Conservation (phyloP, 1,140 invertebrate genomes). For the Drosophila teissieri region DNA sequence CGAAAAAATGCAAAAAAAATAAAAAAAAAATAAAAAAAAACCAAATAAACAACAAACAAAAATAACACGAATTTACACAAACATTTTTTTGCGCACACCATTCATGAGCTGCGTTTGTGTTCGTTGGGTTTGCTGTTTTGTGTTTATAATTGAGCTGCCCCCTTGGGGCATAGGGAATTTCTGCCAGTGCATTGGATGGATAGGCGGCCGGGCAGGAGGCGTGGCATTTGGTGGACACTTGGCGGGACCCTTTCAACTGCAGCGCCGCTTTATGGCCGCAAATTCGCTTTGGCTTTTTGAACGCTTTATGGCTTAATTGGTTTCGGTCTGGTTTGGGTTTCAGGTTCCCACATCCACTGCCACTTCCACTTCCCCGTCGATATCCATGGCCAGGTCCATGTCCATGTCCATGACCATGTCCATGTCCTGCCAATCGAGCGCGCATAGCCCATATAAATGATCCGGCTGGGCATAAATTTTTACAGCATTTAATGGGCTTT, state of each 20-base stretch:
- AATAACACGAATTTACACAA: background rate
- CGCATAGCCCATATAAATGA: conserved; percentile 33
- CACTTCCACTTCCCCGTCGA: no score
- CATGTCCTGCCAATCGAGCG: conserved; percentile 40
- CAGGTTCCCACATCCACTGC: background rate
- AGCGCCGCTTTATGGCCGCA: conserved; percentile 71
- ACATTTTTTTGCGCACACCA: conserved; percentile 11
- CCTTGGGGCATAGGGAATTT: conserved; percentile 9
- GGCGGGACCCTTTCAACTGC: conserved; percentile 46
- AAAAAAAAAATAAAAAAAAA: background rate
- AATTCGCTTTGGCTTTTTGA: conserved; percentile 81
- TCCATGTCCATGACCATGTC: background rate
- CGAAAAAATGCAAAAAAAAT: background rate
- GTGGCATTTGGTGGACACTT: conserved; percentile 13
- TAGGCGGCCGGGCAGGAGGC: background rate
- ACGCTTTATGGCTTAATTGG: conserved; percentile 83
- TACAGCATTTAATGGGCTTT: conserved; percentile 78
- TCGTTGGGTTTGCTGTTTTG: no score
- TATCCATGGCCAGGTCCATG: background rate
- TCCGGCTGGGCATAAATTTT: conserved; percentile 56
- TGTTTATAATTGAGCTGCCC: conserved; percentile 33
- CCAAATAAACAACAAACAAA: no score
- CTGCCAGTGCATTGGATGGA: conserved; percentile 17
- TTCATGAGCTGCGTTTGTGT: conserved; percentile 12
- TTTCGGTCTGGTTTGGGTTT: conserved; percentile 3